A percentile compares a stretch with the other conserved stretches of the same genome.
Conservation (phyloP, 92 coral and sea anemone species). For the Heteractis magnifica region DNA sequence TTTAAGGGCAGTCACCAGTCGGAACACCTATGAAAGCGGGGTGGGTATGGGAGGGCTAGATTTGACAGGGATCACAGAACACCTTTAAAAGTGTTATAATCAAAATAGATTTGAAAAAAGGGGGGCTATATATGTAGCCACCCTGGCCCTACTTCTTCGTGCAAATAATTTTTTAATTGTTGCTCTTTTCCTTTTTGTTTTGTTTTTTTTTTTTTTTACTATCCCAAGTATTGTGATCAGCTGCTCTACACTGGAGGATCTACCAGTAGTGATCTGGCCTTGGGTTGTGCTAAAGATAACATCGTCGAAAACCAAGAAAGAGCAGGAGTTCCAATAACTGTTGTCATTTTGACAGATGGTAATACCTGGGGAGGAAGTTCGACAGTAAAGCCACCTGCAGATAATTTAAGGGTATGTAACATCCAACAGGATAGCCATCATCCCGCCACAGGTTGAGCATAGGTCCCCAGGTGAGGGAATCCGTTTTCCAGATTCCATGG, state of each 20-base stretch:
- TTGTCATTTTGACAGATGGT: slow-evolving; percentile 53
- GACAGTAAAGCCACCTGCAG: slow-evolving; percentile 25
- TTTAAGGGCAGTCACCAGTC: not conserved
- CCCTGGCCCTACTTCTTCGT: too few species aligned
- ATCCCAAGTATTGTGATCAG: not conserved
- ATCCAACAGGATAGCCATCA: not conserved
- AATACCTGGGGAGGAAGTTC: slow-evolving; percentile 33
- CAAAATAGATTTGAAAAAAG: too few species aligned
- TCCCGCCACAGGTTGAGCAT: not conserved
- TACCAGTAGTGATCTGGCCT: slow-evolving; percentile 41
- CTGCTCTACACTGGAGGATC: slow-evolving; percentile 30
- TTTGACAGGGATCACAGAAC: too few species aligned
- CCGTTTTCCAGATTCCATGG: not conserved
- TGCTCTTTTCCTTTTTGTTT: not conserved
- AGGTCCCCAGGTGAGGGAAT: not conserved
- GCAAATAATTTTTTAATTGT: not conserved
- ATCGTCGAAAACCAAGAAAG: slow-evolving; percentile 32
- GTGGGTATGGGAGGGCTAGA: too few species aligned
- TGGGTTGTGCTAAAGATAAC: slow-evolving; percentile 28
- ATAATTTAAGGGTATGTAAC: slow-evolving; percentile 29
- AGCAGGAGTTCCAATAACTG: slow-evolving; percentile 35
- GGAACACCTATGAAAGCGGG: too few species aligned
- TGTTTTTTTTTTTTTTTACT: not conserved
- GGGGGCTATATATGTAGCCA: too few species aligned
- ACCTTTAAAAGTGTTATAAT: too few species aligned